phyloP scores from a whole-genome alignment of 2,113 vertebrate species.

The Mirounga angustirostris region DNA sequence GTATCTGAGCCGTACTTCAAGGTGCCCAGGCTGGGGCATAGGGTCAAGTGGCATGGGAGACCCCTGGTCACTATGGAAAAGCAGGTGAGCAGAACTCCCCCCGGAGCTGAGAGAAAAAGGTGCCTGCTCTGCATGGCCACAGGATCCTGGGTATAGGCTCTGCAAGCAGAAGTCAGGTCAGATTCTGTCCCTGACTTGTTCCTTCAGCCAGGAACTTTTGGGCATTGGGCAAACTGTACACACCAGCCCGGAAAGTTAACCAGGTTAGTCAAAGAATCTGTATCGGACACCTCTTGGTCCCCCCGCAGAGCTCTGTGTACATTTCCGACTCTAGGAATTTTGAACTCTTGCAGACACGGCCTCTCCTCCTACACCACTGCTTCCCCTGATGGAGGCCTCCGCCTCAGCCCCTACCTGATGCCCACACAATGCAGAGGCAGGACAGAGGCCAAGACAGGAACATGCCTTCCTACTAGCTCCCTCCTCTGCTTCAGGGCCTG shows the following conservation, averaged over 20 bases:
- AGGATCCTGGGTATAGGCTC: neutral
- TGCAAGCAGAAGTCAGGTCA: neutral
- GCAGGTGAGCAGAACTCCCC: neutral
- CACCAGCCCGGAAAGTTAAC: neutral
- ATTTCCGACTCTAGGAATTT: neutral
- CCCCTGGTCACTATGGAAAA: neutral
- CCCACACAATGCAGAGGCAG: neutral
- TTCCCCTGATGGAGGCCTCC: neutral
- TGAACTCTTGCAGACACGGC: neutral
- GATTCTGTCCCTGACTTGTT: neutral
- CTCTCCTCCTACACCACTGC: neutral
- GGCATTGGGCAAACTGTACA: neutral
- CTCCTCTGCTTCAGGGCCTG: rapidly evolving
- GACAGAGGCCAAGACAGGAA: too few relatives aligned
- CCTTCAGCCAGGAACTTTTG: neutral
- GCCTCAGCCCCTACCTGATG: neutral
- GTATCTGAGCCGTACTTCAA: neutral
- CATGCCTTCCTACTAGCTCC: neutral
- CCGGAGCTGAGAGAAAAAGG: neutral
- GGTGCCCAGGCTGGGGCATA: neutral
- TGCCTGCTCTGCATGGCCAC: neutral
- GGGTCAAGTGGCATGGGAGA: neutral
- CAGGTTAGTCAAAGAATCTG: neutral
- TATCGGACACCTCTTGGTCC: neutral
- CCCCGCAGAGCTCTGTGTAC: neutral